Base-by-base conservation (phyloP, 2,113 vertebrate genomes). In the Chascanopsetta lugubris region DNA sequence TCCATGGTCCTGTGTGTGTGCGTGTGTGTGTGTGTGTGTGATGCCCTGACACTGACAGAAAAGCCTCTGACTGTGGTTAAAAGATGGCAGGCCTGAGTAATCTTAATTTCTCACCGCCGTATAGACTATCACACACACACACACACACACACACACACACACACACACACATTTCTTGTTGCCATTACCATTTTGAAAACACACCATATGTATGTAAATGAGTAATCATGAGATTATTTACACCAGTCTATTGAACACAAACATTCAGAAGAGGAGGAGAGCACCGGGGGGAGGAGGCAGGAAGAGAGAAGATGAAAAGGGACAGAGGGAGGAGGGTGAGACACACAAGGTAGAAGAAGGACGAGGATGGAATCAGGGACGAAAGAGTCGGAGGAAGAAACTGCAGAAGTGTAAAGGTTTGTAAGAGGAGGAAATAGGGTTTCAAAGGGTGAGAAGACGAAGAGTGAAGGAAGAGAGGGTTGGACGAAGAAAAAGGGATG, bases 61-160 rank as follows among this genome's bases (percentile, higher is more conserved):
- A 81, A 65, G 75, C 80, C 85, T 83, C 80, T 89, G 86, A 89
- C 85, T 89, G 87, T 85, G 85, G 87, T 87, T 89, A 89, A 89
- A 89, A 86, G 84, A 89, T 89, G 85, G 82, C 75, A 77, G 68
- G 69, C 77, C 58, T 57, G 72, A 81, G 77, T 85, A 83, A 75
- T 61, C 54, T 72, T 73, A 83, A 86, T 86, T 77, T 46, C 72
- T 89, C 82, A 82, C 82, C 80, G 72, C 75, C 51, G 58, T 34
- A 26, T 27, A n/a, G n/a, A n/a, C n/a, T n/a, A n/a, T 60, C 70
- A 62, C 55, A 63, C 59, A 26, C 15, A 62, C 6, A 61, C 17
- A 56, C 29, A 5, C 17, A 54, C 17, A n/a, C 45, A 32, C 50
- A 32, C 45, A 64, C 21, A 43, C 27, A 24, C 27, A 58, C 43